Evolutionary conservation across 2,888 invertebrate genomes (phyloP).

Genomic region (Eupeodes latifasciatus): DNA sequence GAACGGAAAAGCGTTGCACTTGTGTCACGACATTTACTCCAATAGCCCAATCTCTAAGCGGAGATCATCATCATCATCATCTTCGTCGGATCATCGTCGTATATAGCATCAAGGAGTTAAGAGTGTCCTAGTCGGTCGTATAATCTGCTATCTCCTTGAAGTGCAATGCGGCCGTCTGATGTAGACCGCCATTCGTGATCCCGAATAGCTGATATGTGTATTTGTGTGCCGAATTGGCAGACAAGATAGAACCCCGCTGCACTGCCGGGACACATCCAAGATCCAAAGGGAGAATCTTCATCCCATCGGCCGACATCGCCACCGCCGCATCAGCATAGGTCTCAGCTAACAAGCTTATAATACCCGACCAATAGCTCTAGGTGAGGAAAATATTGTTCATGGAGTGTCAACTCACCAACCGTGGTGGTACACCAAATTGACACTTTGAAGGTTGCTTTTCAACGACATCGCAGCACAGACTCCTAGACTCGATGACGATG

Average conservation of each 20-base stretch:
- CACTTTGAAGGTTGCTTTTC: constrained; percentile 70
- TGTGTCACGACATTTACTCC: constrained; percentile 75
- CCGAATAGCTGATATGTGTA: constrained; percentile 70
- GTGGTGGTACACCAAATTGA: constrained; percentile 71
- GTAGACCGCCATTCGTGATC: constrained; percentile 74
- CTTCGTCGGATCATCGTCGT: constrained; percentile 32
- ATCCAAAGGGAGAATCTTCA: constrained; percentile 41
- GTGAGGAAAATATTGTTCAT: constrained; percentile 71
- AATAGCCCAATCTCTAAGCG: constrained; percentile 66
- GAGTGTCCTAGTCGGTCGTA: constrained; percentile 34
- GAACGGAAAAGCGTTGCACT: constrained; percentile 67
- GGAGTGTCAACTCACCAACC: constrained; percentile 69
- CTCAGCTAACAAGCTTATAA: constrained; percentile 45
- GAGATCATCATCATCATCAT: constrained; percentile 66
- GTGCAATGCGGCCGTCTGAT: constrained; percentile 53
- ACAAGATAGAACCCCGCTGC: constrained; percentile 37
- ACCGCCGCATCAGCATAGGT: constrained; percentile 57
- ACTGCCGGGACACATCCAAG: constrained; percentile 46
- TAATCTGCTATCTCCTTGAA: constrained; percentile 45
- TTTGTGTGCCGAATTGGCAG: constrained; percentile 72
- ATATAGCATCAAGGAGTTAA: constrained; percentile 39
- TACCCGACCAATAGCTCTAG: constrained; percentile 28
- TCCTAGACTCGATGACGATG: neutral
- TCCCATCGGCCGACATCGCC: constrained; percentile 36
- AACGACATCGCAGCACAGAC: neutral